A percentile compares a stretch with the other conserved stretches of the same genome.
These are phyloP conservation scores for Scelioninae gen. 1 DNA, from an alignment of 2,888 invertebrate genomes.

Conservation along the genomic window DNA sequence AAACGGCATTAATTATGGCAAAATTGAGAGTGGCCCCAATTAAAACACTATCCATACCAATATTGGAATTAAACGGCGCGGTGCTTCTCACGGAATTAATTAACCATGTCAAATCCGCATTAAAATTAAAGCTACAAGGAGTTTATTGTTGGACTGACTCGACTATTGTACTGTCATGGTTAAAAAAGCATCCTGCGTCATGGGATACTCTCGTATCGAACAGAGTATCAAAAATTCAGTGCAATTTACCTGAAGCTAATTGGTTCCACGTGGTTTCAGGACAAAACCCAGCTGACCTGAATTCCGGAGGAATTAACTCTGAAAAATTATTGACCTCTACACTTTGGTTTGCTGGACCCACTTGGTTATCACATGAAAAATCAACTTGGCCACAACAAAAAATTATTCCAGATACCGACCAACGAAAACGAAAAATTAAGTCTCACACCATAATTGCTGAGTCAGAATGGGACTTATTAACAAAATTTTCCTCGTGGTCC, in stretches of 20 bases:
- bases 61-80: constrained; percentile 8
- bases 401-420: background rate
- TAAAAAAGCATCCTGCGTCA: no score
- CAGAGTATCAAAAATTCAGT: background rate
- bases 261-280: background rate
- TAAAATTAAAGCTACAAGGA: no score
- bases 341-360: background rate
- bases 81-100: background rate
- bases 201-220: background rate
- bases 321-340: background rate
- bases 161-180: no score
- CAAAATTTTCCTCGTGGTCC: no score
- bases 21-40: constrained; percentile 7
- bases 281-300: constrained; percentile 1
- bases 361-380: background rate
- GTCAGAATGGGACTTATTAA: no score
- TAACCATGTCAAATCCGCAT: background rate
- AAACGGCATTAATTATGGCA: background rate
- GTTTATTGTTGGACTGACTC: no score
- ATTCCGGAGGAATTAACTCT: background rate
- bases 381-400: background rate
- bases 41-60: constrained; percentile 5
- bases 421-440: background rate
- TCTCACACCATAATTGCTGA: no score
- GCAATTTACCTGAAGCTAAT: background rate